Conservation (phyloP, 2,888 invertebrate species). For the Anaspis maculata region DNA sequence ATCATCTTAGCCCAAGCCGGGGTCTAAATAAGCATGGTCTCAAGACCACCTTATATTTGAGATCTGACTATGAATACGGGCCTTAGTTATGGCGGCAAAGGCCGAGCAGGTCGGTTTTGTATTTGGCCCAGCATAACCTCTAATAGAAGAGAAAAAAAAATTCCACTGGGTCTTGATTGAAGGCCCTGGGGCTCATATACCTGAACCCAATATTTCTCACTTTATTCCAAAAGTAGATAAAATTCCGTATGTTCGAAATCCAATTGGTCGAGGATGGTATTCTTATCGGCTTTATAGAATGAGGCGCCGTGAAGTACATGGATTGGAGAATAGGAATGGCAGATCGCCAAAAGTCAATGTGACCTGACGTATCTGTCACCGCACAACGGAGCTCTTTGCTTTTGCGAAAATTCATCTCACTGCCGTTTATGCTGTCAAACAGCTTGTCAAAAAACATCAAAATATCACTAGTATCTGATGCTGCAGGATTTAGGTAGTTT, state of each 20-base stretch:
- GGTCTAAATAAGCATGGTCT: no score
- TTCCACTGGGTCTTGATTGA: neutral
- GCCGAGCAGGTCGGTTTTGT: neutral
- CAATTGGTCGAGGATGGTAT: neutral
- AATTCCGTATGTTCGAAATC: neutral
- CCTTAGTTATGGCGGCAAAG: neutral
- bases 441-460: neutral
- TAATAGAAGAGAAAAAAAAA: neutral
- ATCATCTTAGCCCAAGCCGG: no score
- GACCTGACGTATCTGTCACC: no score
- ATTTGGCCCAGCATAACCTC: neutral
- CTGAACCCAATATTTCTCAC: neutral
- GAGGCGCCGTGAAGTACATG: neutral
- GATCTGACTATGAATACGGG: no score
- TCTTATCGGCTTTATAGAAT: neutral
- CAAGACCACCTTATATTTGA: no score
- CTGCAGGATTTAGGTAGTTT: no score
- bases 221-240: neutral
- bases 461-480: no score
- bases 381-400: no score
- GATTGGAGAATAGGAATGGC: neutral
- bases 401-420: no score
- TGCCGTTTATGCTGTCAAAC: neutral
- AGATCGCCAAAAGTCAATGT: neutral
- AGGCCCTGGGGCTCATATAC: neutral